These are phyloP conservation scores for Hybos culiciformis DNA, from an alignment of 2,888 invertebrate genomes.

Conservation along the genomic window DNA sequence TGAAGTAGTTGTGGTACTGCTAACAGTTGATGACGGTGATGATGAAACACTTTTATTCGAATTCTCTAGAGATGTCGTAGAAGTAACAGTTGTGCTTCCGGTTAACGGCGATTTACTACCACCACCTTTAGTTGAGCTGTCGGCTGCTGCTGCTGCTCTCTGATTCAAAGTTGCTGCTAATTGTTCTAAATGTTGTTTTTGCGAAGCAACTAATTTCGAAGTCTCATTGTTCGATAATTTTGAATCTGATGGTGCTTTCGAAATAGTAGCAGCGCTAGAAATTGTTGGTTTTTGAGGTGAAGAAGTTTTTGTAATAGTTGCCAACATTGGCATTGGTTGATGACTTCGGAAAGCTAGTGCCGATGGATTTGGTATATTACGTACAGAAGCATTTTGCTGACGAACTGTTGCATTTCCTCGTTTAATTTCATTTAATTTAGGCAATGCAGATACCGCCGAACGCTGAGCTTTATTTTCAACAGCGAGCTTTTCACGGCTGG, in stretches of 20 bases:
- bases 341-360: conserved; percentile 43
- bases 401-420: conserved; percentile 26
- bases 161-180: conserved; percentile 33
- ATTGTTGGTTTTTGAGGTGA: conserved; percentile 7
- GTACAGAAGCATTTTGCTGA: conserved; percentile 43
- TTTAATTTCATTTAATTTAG: conserved; percentile 37
- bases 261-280: not conserved
- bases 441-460: conserved; percentile 20
- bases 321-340: conserved; percentile 19
- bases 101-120: conserved; percentile 17
- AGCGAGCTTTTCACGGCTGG: conserved; percentile 30
- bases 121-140: conserved; percentile 23
- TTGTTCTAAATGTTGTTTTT: conserved; percentile 32
- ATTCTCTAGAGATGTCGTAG: conserved; percentile 7
- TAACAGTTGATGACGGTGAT: conserved; percentile 6
- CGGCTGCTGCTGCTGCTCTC: conserved; percentile 25
- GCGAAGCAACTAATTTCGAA: conserved; percentile 16
- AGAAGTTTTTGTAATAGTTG: conserved; percentile 19
- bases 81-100: conserved; percentile 2
- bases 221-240: conserved; percentile 13
- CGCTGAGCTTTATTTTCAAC: conserved; percentile 19
- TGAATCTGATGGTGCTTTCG: conserved; percentile 8
- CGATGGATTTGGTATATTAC: conserved; percentile 51
- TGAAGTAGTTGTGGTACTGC: not conserved
- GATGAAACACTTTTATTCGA: conserved; percentile 15